Evolutionary conservation across 2,888 invertebrate genomes (phyloP).

Genomic region (Trichacis sp.): DNA sequence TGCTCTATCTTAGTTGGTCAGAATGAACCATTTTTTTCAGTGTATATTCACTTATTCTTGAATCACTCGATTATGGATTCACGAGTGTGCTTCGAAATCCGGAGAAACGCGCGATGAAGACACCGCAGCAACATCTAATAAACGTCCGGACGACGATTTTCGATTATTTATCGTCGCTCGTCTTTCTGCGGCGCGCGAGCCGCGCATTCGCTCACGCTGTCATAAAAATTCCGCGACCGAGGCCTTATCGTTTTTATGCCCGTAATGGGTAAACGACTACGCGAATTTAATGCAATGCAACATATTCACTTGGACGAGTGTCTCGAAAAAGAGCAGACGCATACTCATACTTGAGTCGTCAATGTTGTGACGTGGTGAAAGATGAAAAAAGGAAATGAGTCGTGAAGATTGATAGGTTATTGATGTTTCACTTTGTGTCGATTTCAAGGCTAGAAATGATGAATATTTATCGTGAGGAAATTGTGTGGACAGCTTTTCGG

Average conservation of each 20-base stretch:
- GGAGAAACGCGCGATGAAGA: constrained; percentile 2
- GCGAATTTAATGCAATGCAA: constrained; percentile 1
- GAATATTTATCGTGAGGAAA: too few relatives aligned
- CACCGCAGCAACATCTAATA: constrained; percentile 4
- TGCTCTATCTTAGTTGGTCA: too few relatives aligned
- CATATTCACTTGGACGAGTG: background rate
- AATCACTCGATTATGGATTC: constrained; percentile 2
- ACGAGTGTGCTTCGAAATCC: background rate
- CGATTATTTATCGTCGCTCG: constrained; percentile 3
- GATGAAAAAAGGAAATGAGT: background rate
- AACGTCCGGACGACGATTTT: constrained; percentile 3
- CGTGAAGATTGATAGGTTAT: too few relatives aligned
- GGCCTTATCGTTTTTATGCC: constrained; percentile 3
- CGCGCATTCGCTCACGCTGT: background rate
- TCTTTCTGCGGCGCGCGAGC: background rate
- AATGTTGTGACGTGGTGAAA: background rate
- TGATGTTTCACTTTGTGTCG: too few relatives aligned
- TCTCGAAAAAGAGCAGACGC: background rate
- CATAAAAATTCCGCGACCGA: constrained; percentile 1
- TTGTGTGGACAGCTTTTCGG: too few relatives aligned
- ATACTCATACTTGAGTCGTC: background rate
- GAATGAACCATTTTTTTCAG: too few relatives aligned
- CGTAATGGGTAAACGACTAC: constrained; percentile 2
- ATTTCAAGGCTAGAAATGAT: too few relatives aligned
- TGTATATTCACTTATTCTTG: too few relatives aligned